Conservation (phyloP, 2,888 invertebrate genomes). For the Sminthurinus aureus region DNA sequence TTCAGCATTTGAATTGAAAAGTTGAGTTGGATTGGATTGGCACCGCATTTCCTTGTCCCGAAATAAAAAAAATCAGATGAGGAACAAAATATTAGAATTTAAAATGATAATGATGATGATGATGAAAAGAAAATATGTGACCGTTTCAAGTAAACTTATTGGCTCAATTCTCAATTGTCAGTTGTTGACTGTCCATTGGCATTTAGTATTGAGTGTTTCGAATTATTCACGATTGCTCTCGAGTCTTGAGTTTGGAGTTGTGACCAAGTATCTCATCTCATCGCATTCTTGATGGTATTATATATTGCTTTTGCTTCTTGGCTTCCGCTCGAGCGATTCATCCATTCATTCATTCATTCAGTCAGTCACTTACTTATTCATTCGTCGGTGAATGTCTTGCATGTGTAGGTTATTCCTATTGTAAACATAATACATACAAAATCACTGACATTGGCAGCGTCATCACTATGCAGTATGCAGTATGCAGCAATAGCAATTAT, state of each 20-base stretch:
- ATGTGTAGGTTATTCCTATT: not conserved
- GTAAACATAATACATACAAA: too few relatives aligned
- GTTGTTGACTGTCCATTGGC: not conserved
- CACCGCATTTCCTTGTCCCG: not conserved
- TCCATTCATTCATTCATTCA: not conserved
- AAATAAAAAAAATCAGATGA: not conserved
- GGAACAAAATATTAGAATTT: not conserved
- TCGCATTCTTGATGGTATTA: too few relatives aligned
- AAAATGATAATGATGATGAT: not conserved
- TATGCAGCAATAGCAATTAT: not conserved
- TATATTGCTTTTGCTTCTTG: not conserved
- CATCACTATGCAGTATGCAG: not conserved
- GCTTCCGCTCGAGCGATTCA: not conserved
- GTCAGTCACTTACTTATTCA: not conserved
- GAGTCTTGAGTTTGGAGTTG: too few relatives aligned
- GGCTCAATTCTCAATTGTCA: too few relatives aligned
- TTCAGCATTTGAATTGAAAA: not conserved
- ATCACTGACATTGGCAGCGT: too few relatives aligned
- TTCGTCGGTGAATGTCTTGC: not conserved
- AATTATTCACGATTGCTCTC: not conserved
- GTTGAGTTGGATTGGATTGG: not conserved
- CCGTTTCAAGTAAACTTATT: not conserved
- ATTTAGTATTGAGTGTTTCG: not conserved
- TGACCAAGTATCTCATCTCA: too few relatives aligned
- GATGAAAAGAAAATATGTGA: not conserved